phyloP scores from a whole-genome alignment of 2,113 vertebrate species.

The Podilymbus podiceps region DNA sequence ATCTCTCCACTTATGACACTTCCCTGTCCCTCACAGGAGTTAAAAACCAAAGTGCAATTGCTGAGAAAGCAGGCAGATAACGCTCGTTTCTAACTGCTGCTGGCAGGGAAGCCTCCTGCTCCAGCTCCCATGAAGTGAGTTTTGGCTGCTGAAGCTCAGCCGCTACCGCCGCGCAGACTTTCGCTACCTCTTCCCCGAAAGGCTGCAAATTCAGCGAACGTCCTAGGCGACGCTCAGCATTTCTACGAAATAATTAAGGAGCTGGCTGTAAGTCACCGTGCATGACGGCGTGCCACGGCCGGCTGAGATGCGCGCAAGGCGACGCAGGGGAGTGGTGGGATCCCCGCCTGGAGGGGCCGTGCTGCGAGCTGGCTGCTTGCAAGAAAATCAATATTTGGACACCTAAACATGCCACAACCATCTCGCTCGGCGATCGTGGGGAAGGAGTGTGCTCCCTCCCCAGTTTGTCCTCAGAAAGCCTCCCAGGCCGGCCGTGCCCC shows the following conservation, averaged over 20 bases:
- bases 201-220: background rate
- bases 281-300: background rate
- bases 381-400: background rate
- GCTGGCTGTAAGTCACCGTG: background rate
- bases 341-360: background rate
- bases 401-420: background rate
- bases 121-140: background rate
- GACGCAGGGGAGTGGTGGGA: background rate
- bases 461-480: background rate
- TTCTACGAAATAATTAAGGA: background rate
- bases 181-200: background rate
- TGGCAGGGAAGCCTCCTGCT: background rate
- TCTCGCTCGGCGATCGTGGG: accelerated
- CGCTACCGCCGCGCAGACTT: background rate
- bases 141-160: background rate
- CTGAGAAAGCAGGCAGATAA: background rate
- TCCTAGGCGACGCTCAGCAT: background rate
- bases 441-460: background rate
- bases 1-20: background rate
- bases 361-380: too few species aligned
- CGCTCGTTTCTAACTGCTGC: background rate
- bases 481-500: accelerated
- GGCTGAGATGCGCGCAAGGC: background rate
- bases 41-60: background rate
- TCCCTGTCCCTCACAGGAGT: background rate